Conservation (phyloP, 2,888 invertebrate genomes). For the Ganaspis brasiliensis region DNA sequence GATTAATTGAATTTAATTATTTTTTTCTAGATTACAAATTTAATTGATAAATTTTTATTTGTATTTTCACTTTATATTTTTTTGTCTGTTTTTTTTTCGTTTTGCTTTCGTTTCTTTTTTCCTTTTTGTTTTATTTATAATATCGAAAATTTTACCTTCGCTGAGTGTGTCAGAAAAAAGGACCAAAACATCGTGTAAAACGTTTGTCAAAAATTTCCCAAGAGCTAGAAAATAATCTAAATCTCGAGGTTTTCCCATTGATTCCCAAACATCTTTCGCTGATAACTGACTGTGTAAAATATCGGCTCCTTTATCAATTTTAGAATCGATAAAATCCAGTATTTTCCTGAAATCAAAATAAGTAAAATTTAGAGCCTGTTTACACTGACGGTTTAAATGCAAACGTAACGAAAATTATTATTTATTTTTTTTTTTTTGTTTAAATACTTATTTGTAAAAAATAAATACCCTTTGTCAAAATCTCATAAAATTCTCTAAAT, state of each 20-base stretch:
- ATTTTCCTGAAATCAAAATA: conserved; percentile 50
- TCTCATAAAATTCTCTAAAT: too few relatives aligned
- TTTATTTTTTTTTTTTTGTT: too few relatives aligned
- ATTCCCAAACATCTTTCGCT: conserved; percentile 64
- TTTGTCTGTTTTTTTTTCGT: neutral
- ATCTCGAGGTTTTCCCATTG: conserved; percentile 52
- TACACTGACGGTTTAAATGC: neutral
- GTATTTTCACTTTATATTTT: too few relatives aligned
- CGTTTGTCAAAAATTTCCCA: conserved; percentile 66
- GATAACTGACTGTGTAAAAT: conserved; percentile 61
- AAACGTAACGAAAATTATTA: neutral
- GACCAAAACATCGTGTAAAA: conserved; percentile 63
- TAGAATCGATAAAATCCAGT: conserved; percentile 67
- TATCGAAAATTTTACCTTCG: conserved; percentile 45
- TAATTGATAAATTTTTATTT: too few relatives aligned
- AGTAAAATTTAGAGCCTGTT: neutral
- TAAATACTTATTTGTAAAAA: too few relatives aligned
- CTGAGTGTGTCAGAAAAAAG: conserved; percentile 51
- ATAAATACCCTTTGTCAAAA: too few relatives aligned
- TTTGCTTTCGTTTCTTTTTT: too few relatives aligned
- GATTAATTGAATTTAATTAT: neutral
- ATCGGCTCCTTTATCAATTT: conserved; percentile 68
- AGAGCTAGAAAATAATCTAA: conserved; percentile 67
- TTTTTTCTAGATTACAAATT: too few relatives aligned
- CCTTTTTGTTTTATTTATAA: neutral